phyloP scores from a whole-genome alignment of 2,797 vertebrate genomes.

The Notolabrus celidotus region DNA sequence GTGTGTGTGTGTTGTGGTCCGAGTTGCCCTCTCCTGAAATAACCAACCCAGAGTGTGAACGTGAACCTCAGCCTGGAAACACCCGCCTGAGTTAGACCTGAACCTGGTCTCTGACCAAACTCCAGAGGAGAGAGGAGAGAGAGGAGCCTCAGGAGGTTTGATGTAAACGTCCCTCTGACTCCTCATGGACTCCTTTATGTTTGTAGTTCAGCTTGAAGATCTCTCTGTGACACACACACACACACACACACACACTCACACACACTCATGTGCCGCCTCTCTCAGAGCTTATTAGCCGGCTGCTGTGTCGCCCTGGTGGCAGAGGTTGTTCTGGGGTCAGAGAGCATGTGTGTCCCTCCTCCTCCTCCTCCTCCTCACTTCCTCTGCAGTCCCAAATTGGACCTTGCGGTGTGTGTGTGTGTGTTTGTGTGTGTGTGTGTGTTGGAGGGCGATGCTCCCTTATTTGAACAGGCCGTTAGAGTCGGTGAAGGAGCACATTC shows the following conservation, averaged over 20 bases:
- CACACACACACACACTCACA: background rate
- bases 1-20: conserved; percentile 9
- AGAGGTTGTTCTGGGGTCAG: conserved; percentile 53
- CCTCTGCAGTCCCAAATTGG: conserved; percentile 46
- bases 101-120: background rate
- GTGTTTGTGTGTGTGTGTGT: conserved; percentile 26
- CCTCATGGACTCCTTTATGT: too few relatives aligned
- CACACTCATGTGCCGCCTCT: background rate
- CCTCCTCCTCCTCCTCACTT: conserved; percentile 38
- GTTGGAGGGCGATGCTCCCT: conserved; percentile 26
- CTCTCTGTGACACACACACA: too few relatives aligned
- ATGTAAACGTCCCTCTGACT: too few relatives aligned
- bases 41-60: background rate
- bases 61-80: conserved; percentile 3
- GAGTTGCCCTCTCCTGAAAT: conserved; percentile 15
- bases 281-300: background rate
- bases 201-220: too few relatives aligned
- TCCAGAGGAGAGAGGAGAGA: too few relatives aligned
- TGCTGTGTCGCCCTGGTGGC: conserved; percentile 15
- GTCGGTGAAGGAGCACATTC: conserved; percentile 30
- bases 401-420: conserved; percentile 30
- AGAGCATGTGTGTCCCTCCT: conserved; percentile 46
- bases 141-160: too few relatives aligned
- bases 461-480: conserved; percentile 45
- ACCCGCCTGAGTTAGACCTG: background rate